phyloP scores from a whole-genome alignment of 2,888 invertebrate genomes.

The Andrena minutula region DNA sequence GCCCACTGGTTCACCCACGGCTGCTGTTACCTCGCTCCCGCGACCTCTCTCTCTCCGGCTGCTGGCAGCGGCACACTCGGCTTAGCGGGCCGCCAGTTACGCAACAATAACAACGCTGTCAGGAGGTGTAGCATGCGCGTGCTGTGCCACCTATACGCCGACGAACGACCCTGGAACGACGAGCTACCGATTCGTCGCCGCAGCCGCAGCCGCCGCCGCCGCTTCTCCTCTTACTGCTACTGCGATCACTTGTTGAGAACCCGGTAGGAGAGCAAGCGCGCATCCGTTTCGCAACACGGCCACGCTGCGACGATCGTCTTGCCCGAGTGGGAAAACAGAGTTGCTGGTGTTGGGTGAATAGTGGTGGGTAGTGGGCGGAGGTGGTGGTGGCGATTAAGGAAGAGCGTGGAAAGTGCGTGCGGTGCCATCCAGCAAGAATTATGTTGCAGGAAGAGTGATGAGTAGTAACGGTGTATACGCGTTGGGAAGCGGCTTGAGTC shows the following conservation, averaged over 20 bases:
- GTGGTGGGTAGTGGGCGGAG: not conserved
- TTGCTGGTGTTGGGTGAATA: not conserved
- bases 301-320: slow-evolving; percentile 7
- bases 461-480: slow-evolving; percentile 37
- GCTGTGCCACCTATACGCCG: slow-evolving; percentile 68
- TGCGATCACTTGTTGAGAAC: slow-evolving; percentile 71
- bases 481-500: slow-evolving; percentile 42
- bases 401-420: slow-evolving; percentile 52
- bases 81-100: slow-evolving; percentile 75
- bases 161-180: slow-evolving; percentile 66
- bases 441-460: slow-evolving; percentile 55
- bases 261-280: slow-evolving; percentile 48
- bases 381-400: slow-evolving; percentile 19
- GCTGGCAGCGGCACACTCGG: slow-evolving; percentile 60
- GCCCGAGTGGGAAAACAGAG: slow-evolving; percentile 20
- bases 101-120: slow-evolving; percentile 78
- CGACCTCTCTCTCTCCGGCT: slow-evolving; percentile 43
- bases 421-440: slow-evolving; percentile 41
- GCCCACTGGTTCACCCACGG: slow-evolving; percentile 73
- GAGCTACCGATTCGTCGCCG: slow-evolving; percentile 56
- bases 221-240: slow-evolving; percentile 43
- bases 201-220: slow-evolving; percentile 26
- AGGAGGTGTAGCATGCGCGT: slow-evolving; percentile 71
- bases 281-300: slow-evolving; percentile 32
- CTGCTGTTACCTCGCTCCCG: slow-evolving; percentile 53